These are phyloP conservation scores for Furcifer pardalis DNA, from an alignment of 2,797 vertebrate genomes.

Conservation along the genomic window DNA sequence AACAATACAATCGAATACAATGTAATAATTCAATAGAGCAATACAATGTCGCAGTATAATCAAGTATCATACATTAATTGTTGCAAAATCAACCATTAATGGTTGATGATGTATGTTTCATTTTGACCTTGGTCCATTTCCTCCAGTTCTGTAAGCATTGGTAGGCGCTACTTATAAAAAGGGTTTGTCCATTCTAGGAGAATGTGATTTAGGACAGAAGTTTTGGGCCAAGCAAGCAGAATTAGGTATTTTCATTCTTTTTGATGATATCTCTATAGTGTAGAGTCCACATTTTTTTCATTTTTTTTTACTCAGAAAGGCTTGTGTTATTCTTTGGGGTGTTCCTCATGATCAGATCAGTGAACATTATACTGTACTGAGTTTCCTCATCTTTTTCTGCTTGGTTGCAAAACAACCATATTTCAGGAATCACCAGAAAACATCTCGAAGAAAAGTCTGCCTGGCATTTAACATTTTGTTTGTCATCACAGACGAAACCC, in stretches of 20 bases:
- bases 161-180: neutral
- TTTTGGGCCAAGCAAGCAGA: too few relatives aligned
- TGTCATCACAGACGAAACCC: slow-evolving; percentile 2
- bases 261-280: neutral
- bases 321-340: slow-evolving; percentile 30
- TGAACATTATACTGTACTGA: slow-evolving; percentile 29
- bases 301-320: neutral
- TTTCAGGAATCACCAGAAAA: slow-evolving; percentile 16
- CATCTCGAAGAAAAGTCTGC: neutral
- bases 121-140: neutral
- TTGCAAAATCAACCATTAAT: too few relatives aligned
- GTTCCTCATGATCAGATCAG: neutral
- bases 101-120: neutral
- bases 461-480: neutral
- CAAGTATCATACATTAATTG: too few relatives aligned
- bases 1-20: too few relatives aligned
- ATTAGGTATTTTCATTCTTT: neutral
- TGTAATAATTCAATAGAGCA: too few relatives aligned
- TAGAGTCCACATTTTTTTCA: neutral
- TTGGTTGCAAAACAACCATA: slow-evolving; percentile 16
- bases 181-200: neutral
- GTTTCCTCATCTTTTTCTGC: slow-evolving; percentile 13
- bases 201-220: neutral
- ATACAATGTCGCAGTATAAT: too few relatives aligned
- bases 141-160: neutral